Conservation (phyloP, 2,797 vertebrate species). For the Anguilla pacifica region DNA sequence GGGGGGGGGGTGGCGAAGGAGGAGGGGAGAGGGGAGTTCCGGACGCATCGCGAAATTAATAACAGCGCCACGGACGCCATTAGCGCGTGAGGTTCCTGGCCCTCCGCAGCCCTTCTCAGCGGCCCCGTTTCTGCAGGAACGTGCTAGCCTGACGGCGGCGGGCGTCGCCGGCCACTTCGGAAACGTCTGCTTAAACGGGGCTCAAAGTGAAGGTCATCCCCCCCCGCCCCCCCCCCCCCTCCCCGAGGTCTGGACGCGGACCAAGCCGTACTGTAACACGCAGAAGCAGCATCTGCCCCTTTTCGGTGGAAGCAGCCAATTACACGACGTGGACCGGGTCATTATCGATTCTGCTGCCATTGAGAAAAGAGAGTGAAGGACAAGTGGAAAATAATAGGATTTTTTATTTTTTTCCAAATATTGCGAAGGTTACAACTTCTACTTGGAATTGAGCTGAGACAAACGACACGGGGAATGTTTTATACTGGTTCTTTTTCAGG, state of each 20-base stretch:
- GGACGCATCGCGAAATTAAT: not conserved
- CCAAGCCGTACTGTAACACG: slow-evolving; percentile 45
- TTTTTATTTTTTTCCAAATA: slow-evolving; percentile 30
- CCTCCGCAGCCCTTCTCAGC: not conserved
- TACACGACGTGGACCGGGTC: slow-evolving; percentile 28
- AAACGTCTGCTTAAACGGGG: slow-evolving; percentile 46
- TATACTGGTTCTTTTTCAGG: slow-evolving; percentile 29
- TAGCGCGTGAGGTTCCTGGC: not conserved
- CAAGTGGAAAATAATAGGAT: slow-evolving; percentile 49
- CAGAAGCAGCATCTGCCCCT: slow-evolving; percentile 56
- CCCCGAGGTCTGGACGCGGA: slow-evolving; percentile 40
- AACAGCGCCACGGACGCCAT: not conserved
- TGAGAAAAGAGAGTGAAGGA: slow-evolving; percentile 46
- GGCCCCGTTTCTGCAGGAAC: not conserved
- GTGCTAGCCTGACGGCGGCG: not conserved
- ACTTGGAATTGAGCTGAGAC: slow-evolving; percentile 45
- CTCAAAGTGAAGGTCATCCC: slow-evolving; percentile 55
- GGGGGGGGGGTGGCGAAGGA: not conserved
- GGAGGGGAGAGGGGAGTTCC: not conserved
- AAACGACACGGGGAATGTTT: slow-evolving; percentile 50
- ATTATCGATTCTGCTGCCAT: slow-evolving; percentile 47
- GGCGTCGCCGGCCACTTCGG: slow-evolving; percentile 33
- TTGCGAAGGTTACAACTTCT: slow-evolving; percentile 56
- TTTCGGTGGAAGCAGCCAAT: slow-evolving; percentile 52
- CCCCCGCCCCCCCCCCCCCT: slow-evolving; percentile 46